Conservation (phyloP, 2,888 invertebrate genomes). For the Mechanitis messenoides region DNA sequence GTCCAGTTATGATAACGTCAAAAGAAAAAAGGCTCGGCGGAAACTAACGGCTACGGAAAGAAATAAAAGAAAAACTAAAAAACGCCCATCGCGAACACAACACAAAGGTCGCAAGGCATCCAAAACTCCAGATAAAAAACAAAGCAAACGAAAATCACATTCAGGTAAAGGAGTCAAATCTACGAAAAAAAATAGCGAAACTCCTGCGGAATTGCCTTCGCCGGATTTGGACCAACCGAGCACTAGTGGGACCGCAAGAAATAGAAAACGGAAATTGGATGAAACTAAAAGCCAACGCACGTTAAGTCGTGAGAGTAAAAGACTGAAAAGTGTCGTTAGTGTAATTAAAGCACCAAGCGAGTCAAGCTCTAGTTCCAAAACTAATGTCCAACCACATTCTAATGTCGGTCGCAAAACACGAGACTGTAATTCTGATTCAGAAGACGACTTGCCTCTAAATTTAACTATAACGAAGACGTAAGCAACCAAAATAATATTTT, state of each 20-base stretch:
- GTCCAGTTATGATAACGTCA: slow-evolving; percentile 27
- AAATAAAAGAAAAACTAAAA: slow-evolving; percentile 37
- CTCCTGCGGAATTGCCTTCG: slow-evolving; percentile 13
- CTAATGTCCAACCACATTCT: slow-evolving; percentile 7
- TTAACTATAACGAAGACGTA: slow-evolving; percentile 39
- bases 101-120: slow-evolving; percentile 31
- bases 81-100: slow-evolving; percentile 34
- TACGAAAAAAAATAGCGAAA: slow-evolving; percentile 36
- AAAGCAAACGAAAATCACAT: slow-evolving; percentile 46
- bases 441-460: slow-evolving; percentile 61
- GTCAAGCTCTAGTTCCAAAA: slow-evolving; percentile 4
- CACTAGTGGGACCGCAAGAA: slow-evolving; percentile 31
- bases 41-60: slow-evolving; percentile 30
- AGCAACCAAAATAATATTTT: neutral
- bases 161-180: slow-evolving; percentile 56
- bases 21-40: slow-evolving; percentile 30
- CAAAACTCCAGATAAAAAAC: slow-evolving; percentile 32
- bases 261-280: slow-evolving; percentile 25
- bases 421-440: slow-evolving; percentile 44
- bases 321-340: slow-evolving; percentile 65
- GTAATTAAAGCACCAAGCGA: slow-evolving; percentile 42
- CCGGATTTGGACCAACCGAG: slow-evolving; percentile 31
- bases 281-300: slow-evolving; percentile 28
- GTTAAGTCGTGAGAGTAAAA: slow-evolving; percentile 46
- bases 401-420: neutral